phyloP scores from a whole-genome alignment of 2,797 vertebrate genomes.

The Tauraco hartlaubi region DNA sequence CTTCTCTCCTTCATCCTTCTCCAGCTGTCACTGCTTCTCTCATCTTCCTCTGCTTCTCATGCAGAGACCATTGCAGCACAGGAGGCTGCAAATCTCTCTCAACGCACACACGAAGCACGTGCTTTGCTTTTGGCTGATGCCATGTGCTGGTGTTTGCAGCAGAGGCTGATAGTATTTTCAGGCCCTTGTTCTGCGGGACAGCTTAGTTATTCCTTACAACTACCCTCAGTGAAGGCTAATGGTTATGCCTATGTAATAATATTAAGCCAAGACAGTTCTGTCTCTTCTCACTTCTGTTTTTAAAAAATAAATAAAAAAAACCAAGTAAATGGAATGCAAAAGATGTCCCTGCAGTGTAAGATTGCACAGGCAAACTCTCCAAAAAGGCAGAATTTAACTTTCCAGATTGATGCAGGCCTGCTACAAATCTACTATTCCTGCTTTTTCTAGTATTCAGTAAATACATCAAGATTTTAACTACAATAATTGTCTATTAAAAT shows the following conservation, averaged over 20 bases:
- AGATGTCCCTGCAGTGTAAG: background rate
- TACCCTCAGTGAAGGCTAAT: background rate
- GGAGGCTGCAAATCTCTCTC: background rate
- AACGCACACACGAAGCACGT: fast-evolving
- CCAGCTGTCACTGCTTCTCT: background rate
- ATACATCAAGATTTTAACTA: background rate
- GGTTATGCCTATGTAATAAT: background rate
- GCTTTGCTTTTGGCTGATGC: background rate
- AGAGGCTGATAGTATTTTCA: background rate
- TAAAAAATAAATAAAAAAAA: background rate
- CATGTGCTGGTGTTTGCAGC: background rate
- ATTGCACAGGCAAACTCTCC: background rate
- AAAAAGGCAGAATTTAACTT: background rate
- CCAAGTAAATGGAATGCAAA: background rate
- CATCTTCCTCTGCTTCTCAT: background rate
- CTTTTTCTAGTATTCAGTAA: background rate
- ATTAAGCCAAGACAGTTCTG: background rate
- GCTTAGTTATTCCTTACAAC: background rate
- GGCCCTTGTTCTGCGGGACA: background rate
- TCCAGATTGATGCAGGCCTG: background rate
- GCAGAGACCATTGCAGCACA: background rate
- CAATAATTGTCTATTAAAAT: constrained; percentile 50
- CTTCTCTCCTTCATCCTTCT: background rate
- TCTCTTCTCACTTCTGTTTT: background rate
- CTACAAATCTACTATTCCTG: background rate